These are phyloP conservation scores for Dufourea novaeangliae DNA, from an alignment of 1,140 invertebrate species.

Conservation along the genomic window DNA sequence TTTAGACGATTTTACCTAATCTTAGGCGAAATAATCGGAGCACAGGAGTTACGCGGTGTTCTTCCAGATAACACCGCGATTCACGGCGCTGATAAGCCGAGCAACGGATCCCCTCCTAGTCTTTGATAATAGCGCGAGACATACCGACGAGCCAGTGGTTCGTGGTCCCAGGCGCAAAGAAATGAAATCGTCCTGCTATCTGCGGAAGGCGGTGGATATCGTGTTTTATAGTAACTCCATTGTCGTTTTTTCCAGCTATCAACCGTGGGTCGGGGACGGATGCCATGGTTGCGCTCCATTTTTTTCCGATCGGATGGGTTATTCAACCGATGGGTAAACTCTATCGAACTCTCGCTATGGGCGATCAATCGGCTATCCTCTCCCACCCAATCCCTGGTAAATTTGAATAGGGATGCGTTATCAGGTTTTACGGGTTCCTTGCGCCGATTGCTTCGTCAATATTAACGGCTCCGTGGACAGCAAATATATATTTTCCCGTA, in stretches of 20 bases:
- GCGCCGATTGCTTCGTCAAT: conserved; percentile 36
- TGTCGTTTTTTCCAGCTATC: background rate
- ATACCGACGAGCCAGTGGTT: conserved; percentile 19
- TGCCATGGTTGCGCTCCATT: too few species aligned
- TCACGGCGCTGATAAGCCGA: conserved; percentile 39
- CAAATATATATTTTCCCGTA: conserved; percentile 5
- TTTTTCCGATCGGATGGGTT: background rate
- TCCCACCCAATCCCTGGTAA: too few species aligned
- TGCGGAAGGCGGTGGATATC: background rate
- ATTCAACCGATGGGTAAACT: conserved; percentile 6
- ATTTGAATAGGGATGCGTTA: conserved; percentile 28
- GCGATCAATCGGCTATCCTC: too few species aligned
- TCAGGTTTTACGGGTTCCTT: conserved; percentile 5
- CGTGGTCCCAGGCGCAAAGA: background rate
- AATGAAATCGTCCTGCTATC: background rate
- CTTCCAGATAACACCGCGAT: conserved; percentile 45
- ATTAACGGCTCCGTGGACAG: conserved; percentile 9
- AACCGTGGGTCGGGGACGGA: too few species aligned
- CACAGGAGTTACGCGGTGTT: conserved; percentile 1
- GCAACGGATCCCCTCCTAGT: conserved; percentile 27
- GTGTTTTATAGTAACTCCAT: conserved; percentile 2
- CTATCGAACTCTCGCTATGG: conserved; percentile 14
- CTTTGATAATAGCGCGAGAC: conserved; percentile 52
- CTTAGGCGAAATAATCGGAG: background rate
- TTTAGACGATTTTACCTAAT: background rate